phyloP scores from a whole-genome alignment of 2,113 vertebrate species.

The Forbesichthys papilliferus region DNA sequence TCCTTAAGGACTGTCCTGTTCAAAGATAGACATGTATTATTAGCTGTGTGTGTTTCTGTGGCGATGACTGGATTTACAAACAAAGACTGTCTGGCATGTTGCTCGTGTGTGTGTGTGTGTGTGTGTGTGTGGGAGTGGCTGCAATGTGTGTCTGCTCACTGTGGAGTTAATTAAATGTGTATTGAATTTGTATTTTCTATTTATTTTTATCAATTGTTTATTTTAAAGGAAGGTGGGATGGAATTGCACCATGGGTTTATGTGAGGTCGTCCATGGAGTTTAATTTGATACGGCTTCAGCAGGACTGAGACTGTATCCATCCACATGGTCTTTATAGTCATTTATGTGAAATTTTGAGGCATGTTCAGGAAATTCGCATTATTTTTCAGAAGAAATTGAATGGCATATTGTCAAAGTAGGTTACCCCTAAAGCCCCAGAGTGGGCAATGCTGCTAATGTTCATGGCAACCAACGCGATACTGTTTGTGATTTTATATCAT shows the following conservation, averaged over 20 bases:
- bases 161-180: not conserved
- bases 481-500: too few species aligned
- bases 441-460: not conserved
- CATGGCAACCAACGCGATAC: too few species aligned
- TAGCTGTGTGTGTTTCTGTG: constrained; percentile 32
- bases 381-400: constrained; percentile 28
- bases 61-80: constrained; percentile 50
- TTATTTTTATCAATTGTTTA: constrained; percentile 4
- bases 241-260: constrained; percentile 36
- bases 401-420: constrained; percentile 35
- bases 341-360: constrained; percentile 45
- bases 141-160: constrained; percentile 1
- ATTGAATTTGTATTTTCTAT: not conserved
- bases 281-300: constrained; percentile 41
- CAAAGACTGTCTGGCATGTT: constrained; percentile 35
- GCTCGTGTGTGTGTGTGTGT: not conserved
- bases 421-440: constrained; percentile 34
- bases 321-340: constrained; percentile 43
- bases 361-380: constrained; percentile 36
- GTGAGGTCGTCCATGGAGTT: constrained; percentile 34
- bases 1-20: constrained; percentile 44
- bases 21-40: constrained; percentile 48
- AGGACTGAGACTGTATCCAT: constrained; percentile 2
- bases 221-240: constrained; percentile 8
- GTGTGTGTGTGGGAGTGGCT: constrained; percentile 10